Base-by-base conservation (phyloP, 2,797 vertebrate species). In the Mormyrops boulengeri region DNA sequence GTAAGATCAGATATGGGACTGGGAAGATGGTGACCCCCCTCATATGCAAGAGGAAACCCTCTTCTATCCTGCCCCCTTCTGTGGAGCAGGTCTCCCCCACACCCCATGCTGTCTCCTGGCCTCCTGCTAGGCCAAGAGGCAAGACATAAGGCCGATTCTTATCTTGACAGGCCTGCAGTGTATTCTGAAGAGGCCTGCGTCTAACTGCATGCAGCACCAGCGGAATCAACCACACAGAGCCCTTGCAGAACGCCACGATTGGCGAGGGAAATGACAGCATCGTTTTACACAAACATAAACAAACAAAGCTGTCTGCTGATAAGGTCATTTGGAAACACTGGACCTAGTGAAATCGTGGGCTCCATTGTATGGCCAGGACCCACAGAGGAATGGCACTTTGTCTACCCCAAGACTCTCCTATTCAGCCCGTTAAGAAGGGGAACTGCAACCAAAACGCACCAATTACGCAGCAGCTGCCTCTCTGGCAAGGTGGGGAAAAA, bases 1-100 rank as follows among this genome's bases (percentile, higher is more conserved):
- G 94, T 93, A 91, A 90, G 91, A 96, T 96, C 96, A 95, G 96
- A 96, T 96, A 96, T 96, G 93, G 91, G 91, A 90, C 90, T 85
- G 88, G 93, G 91, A 84, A 91, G 90, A 88, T 94, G 57, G 44
- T 30, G 55, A 69, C 38, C 38, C 38, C 38, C 55, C 38, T 22
- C 17, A 19, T 47, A 30, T 22, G 41, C 8, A 4, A 60, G 11
- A 88, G 94, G 93, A 94, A 94, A 91, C 92, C 94, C 92, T 91
- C 91, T 92, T 91, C 44, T 60, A 88, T 90, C 92, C 92, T 44
- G 30, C 93, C 93, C 93, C 49, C 38, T 80, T 34, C 73, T 44
- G 50, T 3, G 84, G 12, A 14, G 41, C 38, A 47, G 49, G 82
- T 62, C 88, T 19, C 38, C 60, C 94, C 92, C 93, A 94, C 93